Base-by-base conservation (phyloP, 2,888 invertebrate genomes). In the Eupithecia insigniata region DNA sequence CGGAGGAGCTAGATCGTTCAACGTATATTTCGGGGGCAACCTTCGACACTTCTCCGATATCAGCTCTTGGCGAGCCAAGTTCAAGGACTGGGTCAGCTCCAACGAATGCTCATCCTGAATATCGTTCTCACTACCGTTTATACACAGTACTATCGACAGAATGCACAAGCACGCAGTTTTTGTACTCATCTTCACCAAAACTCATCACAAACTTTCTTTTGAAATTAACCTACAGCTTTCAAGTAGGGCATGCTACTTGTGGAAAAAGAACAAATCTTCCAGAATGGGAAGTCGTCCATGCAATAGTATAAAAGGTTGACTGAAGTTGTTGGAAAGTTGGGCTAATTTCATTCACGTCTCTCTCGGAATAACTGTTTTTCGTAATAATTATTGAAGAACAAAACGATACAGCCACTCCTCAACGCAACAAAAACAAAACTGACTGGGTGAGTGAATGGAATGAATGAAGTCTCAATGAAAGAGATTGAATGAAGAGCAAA, bases 41-140 rank as follows among this genome's bases (percentile, higher is more conserved):
- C 90, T 92, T 69, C 95, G 92, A 83, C 97, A 97, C 76, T 95
- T 93, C 75, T 95, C 95, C 80, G 96, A 95, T 76, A 96, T 90
- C 65, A 94, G 90, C 81, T 96, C 96, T 85, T 96, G 96, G 0
- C 96, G 91, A 61, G 95, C 95, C 79, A 96, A 92, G 86, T 96
- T 96, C 85, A 95, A 92, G 67, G 95, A 95, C 86, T 96, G 96
- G 78, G 95, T 96, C 82, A 96, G 86, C 82, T 96, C 95, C 79
- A 95, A 85, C 16, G 95, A 94, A 82, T 95, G 95, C 76, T 90
- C 87, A 77, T 61, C 82, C 60, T 84, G 83, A 69, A 87, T 87
- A 67, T 89, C 87, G 78, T 82, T 84, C 70, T 85, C 82, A 81
- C 89, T 83, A 61, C 92, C 87, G 79, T 85, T 84, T 8, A 88